These are phyloP conservation scores for Antechinus stuartii DNA, from an alignment of 2,113 vertebrate species.

Conservation along the genomic window DNA sequence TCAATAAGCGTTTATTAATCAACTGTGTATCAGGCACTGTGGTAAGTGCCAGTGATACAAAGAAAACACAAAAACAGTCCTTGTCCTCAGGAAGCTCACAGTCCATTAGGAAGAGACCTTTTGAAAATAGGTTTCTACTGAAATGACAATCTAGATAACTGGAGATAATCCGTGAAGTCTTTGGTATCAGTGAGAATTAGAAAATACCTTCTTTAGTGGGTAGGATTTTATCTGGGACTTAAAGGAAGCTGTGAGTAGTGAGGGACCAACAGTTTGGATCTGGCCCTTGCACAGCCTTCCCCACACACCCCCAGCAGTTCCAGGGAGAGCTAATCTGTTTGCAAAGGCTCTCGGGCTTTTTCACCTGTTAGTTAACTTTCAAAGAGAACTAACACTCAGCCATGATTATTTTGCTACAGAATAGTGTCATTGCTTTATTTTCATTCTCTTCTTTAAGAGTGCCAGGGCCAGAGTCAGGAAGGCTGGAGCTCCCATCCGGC, in stretches of 20 bases:
- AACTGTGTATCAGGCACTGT: background rate
- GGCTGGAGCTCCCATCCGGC: too few relatives aligned
- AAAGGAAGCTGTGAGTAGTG: background rate
- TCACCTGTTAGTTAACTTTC: background rate
- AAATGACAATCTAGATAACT: background rate
- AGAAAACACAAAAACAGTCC: background rate
- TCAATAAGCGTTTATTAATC: background rate
- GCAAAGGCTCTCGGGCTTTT: background rate
- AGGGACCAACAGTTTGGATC: too few relatives aligned
- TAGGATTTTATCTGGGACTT: background rate
- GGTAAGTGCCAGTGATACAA: background rate
- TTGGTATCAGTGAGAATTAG: background rate
- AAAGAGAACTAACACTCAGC: background rate
- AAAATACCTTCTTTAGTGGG: background rate
- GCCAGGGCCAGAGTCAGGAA: background rate
- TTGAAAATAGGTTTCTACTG: background rate
- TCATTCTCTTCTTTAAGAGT: background rate
- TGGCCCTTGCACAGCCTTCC: background rate
- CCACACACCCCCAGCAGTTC: background rate
- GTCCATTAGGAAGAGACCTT: background rate
- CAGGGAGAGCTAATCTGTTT: background rate
- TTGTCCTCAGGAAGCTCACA: background rate
- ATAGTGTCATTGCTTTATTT: background rate
- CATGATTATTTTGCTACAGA: background rate
- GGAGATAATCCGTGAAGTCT: background rate